phyloP scores from a whole-genome alignment of 2,888 invertebrate genomes.

The Piscicola geometra region DNA sequence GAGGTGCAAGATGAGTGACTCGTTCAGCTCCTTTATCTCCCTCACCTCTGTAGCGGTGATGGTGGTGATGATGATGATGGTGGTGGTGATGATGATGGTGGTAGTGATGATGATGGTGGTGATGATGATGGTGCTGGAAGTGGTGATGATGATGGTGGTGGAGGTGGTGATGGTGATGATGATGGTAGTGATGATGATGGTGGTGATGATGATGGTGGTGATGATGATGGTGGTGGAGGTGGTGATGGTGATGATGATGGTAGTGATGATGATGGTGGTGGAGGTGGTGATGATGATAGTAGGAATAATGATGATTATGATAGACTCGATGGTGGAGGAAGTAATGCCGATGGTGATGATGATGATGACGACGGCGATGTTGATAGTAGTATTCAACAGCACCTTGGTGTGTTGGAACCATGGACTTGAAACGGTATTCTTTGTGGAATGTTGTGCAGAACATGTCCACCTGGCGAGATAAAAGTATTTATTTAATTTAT shows the following conservation, averaged over 20 bases:
- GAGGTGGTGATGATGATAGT: conserved; percentile 2
- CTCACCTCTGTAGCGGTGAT: conserved; percentile 17
- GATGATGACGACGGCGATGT: neutral
- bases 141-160: neutral
- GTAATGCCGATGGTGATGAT: neutral
- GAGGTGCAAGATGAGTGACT: conserved; percentile 70
- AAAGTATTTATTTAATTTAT: conserved; percentile 74
- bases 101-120: conserved; percentile 6
- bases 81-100: conserved; percentile 1
- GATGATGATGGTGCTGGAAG: neutral
- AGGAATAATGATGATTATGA: neutral
- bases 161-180: neutral
- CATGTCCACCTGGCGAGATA: conserved; percentile 77
- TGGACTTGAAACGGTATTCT: conserved; percentile 48
- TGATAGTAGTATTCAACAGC: neutral
- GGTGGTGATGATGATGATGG: conserved; percentile 13
- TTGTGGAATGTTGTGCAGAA: conserved; percentile 75
- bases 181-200: neutral
- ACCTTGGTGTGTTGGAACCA: conserved; percentile 24
- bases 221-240: no score
- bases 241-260: conserved; percentile 4
- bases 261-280: neutral
- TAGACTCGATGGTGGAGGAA: neutral
- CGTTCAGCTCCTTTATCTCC: conserved; percentile 41
- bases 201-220: neutral